A percentile compares a stretch with the other conserved stretches of the same genome.
Conservation (phyloP, 2,888 invertebrate genomes). For the Cataglyphis cursor region DNA sequence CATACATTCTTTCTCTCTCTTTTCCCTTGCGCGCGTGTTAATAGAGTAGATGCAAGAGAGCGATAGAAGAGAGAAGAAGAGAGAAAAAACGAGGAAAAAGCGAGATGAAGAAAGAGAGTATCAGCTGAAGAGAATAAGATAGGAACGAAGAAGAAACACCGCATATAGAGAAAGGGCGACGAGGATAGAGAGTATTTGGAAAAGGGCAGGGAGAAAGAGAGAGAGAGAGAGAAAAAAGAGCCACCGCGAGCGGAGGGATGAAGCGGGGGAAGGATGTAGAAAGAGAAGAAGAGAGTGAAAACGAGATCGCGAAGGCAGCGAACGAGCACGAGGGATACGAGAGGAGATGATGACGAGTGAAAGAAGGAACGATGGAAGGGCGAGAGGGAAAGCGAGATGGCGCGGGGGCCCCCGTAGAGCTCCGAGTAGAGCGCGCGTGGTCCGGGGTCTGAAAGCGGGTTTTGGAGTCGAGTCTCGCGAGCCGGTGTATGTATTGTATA, state of each 20-base stretch:
- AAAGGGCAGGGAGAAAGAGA: conserved; percentile 12
- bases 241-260: not conserved
- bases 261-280: conserved; percentile 32
- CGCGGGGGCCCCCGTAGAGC: conserved; percentile 44
- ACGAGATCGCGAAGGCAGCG: conserved; percentile 72
- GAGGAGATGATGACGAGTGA: conserved; percentile 47
- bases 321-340: conserved; percentile 64
- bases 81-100: conserved; percentile 30
- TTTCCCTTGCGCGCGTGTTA: conserved; percentile 42
- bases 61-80: not conserved
- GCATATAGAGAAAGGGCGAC: conserved; percentile 16
- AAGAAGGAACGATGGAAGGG: conserved; percentile 55
- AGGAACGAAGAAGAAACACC: conserved; percentile 53
- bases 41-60: conserved; percentile 40
- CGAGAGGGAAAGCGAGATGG: conserved; percentile 55
- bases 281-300: conserved; percentile 65
- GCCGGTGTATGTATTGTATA: conserved; percentile 75
- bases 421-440: conserved; percentile 57
- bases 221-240: not conserved
- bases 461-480: conserved; percentile 68
- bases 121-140: conserved; percentile 36
- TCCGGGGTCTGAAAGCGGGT: conserved; percentile 78
- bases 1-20: conserved; percentile 65
- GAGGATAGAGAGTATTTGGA: conserved; percentile 51
- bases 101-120: conserved; percentile 52